Percentiles rank a stretch among this genome's conserved stretches.
These are phyloP conservation scores for Pararge aegeria DNA, from an alignment of 1,140 invertebrate genomes.

Conservation along the genomic window DNA sequence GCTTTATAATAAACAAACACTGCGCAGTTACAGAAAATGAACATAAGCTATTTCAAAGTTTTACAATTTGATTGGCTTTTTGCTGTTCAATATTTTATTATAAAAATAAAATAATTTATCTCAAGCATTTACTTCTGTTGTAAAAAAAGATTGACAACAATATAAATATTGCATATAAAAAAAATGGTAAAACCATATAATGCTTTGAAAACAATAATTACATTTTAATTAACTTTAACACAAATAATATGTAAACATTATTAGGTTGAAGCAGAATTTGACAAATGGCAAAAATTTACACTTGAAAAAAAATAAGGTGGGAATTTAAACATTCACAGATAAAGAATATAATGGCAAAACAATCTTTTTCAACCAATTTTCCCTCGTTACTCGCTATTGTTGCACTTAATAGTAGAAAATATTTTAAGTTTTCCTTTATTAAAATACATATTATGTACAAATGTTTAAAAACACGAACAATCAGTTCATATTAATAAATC, in stretches of 20 bases:
- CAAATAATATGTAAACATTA: not conserved
- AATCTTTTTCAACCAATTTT: slow-evolving; percentile 55
- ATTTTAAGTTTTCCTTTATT: slow-evolving; percentile 53
- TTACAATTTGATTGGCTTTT: slow-evolving; percentile 12
- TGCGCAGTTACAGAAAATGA: slow-evolving; percentile 22
- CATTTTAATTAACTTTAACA: not conserved
- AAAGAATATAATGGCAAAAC: slow-evolving; percentile 51
- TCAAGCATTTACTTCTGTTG: slow-evolving; percentile 9
- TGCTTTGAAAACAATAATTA: slow-evolving; percentile 1
- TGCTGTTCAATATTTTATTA: slow-evolving; percentile 20
- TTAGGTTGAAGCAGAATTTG: not conserved
- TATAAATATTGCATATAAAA: slow-evolving; percentile 2
- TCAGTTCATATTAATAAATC: slow-evolving; percentile 47
- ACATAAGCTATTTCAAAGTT: slow-evolving; percentile 15
- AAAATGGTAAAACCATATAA: slow-evolving; percentile 12
- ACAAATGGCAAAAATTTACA: slow-evolving; percentile 32
- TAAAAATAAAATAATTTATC: slow-evolving; percentile 27
- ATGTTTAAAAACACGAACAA: slow-evolving; percentile 44
- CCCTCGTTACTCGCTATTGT: slow-evolving; percentile 74
- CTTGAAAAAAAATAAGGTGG: slow-evolving; percentile 51
- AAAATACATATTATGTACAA: slow-evolving; percentile 65
- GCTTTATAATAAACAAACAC: slow-evolving; percentile 23
- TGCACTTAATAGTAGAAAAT: slow-evolving; percentile 68
- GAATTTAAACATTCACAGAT: slow-evolving; percentile 37
- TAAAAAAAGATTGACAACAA: slow-evolving; percentile 18